phyloP scores from a whole-genome alignment of 2,888 invertebrate species.

The Chrysolina haemoptera region DNA sequence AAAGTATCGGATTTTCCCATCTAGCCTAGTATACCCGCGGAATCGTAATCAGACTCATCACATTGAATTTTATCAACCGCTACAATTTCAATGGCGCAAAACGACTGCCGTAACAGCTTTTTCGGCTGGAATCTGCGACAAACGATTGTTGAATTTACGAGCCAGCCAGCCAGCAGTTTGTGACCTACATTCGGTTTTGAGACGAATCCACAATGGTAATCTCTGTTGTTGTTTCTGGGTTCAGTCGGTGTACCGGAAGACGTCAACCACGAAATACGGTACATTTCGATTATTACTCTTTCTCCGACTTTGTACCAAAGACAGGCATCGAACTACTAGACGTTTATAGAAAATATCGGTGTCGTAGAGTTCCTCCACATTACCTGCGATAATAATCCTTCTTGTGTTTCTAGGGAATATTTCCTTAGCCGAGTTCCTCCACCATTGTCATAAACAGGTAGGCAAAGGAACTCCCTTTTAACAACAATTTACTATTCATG shows the following conservation, averaged over 20 bases:
- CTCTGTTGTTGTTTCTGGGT: not conserved
- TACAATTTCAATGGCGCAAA: not conserved
- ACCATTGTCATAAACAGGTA: too few species aligned
- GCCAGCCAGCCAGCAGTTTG: not conserved
- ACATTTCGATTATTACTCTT: not conserved
- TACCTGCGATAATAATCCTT: too few species aligned
- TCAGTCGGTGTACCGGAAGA: not conserved
- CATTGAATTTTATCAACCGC: not conserved
- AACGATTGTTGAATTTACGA: not conserved
- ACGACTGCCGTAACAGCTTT: not conserved
- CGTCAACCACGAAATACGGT: not conserved
- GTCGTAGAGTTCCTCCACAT: too few species aligned
- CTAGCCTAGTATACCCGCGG: too few species aligned
- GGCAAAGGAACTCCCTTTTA: too few species aligned
- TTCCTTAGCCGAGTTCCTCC: too few species aligned
- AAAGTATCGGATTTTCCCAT: too few species aligned
- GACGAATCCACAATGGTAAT: conserved; percentile 7
- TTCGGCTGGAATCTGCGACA: not conserved
- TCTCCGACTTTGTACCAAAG: not conserved
- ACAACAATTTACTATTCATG: too few species aligned
- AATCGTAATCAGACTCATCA: not conserved
- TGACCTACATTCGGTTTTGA: conserved; percentile 9
- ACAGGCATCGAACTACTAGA: not conserved
- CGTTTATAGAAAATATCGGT: too few species aligned
- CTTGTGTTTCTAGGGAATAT: too few species aligned